Conservation (phyloP, 37 sponge, comb jelly and placozoan species). For the Cliona cf. orientalis region DNA sequence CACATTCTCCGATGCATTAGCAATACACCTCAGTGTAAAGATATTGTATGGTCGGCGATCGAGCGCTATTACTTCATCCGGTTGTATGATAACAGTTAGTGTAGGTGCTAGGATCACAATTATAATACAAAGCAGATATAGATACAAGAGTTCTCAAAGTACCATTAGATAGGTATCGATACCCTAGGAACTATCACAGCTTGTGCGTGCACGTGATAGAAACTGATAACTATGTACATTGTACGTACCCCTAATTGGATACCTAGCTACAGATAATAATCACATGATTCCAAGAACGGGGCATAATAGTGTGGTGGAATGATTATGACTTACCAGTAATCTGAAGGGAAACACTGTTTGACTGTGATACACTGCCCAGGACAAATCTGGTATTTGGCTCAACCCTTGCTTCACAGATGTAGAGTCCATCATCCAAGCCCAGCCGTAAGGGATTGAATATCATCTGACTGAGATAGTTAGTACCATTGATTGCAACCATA, state of each 20-base stretch:
- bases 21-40: constrained; percentile 2
- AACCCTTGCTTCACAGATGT: constrained; percentile 12
- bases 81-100: not conserved
- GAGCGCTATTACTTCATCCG: not conserved
- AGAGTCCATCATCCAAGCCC: constrained; percentile 6
- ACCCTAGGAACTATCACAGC: not conserved
- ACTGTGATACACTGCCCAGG: not conserved
- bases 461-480: constrained; percentile 1
- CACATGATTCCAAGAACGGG: no score
- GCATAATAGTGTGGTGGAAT: no score
- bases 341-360: not conserved
- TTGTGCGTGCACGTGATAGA: no score
- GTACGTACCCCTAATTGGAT: no score
- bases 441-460: not conserved
- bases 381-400: not conserved
- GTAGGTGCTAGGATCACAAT: not conserved
- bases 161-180: no score
- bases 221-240: no score
- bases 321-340: not conserved
- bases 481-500: not conserved
- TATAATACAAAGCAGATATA: not conserved
- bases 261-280: no score
- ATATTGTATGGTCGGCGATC: not conserved
- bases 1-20: not conserved
- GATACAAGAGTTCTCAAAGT: no score